Evolutionary conservation across 2,888 invertebrate species (phyloP), one percentile per base, ranked within the genome.

Genomic region (Spialia ferax): DNA sequence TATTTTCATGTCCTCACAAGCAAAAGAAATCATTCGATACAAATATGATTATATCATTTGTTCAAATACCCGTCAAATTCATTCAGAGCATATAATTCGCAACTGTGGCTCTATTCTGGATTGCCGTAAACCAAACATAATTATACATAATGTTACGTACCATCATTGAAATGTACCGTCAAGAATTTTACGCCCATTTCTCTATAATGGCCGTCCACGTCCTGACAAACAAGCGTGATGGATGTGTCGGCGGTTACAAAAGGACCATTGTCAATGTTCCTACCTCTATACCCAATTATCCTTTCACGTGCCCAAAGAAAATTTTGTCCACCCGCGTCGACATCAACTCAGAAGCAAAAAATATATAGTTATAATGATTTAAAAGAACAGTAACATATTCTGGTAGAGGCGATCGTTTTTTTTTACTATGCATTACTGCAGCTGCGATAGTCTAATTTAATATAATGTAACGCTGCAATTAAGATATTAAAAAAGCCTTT

Each of bases 161-260:
- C 70, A 69, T 77, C 72, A 87, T 89, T 85, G 86, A 86, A 82
- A 85, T 78, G 81, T 82, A 87, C 84, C 82, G 82, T 80, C 77
- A 74, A 66, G 78, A 84, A 90, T 91, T 91, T 89, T 85, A 88
- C 87, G 90, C 82, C 84, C 83, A 86, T 90, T 92, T 89, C 86
- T 86, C 84, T 69, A 80, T 83, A 89, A 92, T 86, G 77, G 83
- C 74, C 74, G 77, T 76, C 77, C 73, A 73, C 59, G 76, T 52
- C 72, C 80, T 81, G 82, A 83, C 87, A 85, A 87, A 88, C 87
- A 86, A 77, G 76, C 81, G 76, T 89, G 91, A 91, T 89, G 83
- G 87, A 91, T 88, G 86, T 73, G 77, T 84, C 89, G 90, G 89
- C 85, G 72, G 69, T 68, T 80, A 88, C 88, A 91, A 92, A 89